These are phyloP conservation scores for Lipotes vexillifer DNA, from an alignment of 2,113 vertebrate genomes.

Conservation along the genomic window DNA sequence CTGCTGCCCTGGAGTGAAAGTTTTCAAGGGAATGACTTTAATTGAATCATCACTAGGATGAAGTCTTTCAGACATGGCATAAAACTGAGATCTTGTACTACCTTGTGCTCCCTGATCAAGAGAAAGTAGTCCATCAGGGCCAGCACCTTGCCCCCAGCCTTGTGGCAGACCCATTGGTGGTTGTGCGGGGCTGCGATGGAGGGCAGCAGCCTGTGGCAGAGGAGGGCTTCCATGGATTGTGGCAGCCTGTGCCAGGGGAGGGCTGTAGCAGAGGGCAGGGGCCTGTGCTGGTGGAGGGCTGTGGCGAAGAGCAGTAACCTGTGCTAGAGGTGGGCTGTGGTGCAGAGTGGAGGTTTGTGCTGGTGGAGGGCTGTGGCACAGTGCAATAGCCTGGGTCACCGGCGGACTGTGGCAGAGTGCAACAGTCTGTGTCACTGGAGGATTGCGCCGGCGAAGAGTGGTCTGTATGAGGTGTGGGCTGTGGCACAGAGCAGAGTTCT, in stretches of 20 bases:
- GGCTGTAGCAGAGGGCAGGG: background rate
- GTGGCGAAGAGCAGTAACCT: background rate
- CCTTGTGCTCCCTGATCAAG: constrained; percentile 87
- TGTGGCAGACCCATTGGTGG: constrained; percentile 88
- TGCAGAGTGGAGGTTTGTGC: background rate
- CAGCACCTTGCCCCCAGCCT: constrained; percentile 83
- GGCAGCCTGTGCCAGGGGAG: background rate
- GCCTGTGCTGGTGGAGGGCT: constrained; percentile 4
- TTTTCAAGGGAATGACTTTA: constrained; percentile 94
- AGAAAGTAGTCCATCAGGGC: constrained; percentile 86
- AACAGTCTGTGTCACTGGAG: background rate
- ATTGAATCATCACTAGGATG: constrained; percentile 87
- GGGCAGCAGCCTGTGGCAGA: background rate
- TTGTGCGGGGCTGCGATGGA: constrained; percentile 57
- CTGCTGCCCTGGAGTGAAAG: constrained; percentile 85
- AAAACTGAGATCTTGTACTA: constrained; percentile 88
- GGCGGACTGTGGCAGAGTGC: constrained; percentile 41
- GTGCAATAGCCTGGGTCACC: background rate
- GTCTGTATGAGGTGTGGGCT: constrained; percentile 83
- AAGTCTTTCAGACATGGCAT: constrained; percentile 92
- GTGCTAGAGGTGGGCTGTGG: constrained; percentile 2
- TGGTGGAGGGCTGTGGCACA: constrained; percentile 30
- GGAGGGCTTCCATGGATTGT: background rate
- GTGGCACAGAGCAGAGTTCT: background rate
- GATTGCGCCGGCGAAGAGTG: constrained; percentile 64